Evolutionary conservation across 2,113 vertebrate genomes (phyloP), one percentile per base, ranked within the genome.

Genomic region (Sminthopsis crassicaudata): DNA sequence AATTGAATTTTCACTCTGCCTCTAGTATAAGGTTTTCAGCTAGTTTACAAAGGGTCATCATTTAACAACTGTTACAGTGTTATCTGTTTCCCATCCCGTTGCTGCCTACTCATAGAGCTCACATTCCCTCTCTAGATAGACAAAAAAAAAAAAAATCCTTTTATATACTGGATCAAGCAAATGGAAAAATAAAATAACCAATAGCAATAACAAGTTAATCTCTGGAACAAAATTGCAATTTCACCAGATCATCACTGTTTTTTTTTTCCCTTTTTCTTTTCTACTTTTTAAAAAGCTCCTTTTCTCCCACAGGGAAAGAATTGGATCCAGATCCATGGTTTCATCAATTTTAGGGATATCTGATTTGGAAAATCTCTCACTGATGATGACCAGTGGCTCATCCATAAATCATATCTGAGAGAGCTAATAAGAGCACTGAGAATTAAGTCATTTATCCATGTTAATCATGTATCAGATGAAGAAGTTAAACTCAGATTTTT

Each of bases 11-110:
- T 98, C 98, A 95, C 97, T 97, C 88, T 84, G 97, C 96, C 96
- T 98, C 98, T 98, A 97, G 95, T 97, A 96, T 97, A 96, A 95
- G 91, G 96, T 98, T 99, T 99, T 98, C 98, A 98, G 98, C 98
- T 98, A 97, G 96, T 98, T 99, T 98, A 99, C 98, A 98, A 97
- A 98, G 97, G 99, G 98, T 97, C 97, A 99, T 98, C 98, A 98
- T 99, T 99, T 98, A 98, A 98, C 98, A 98, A 98, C 97, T 98
- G 97, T 97, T 98, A 97, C 97, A 97, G 97, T 98, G 98, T 97
- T 98, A 94, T 96, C 95, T 95, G 60, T 96, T 96, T 97, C 93
- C 95, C 96, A 97, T 92, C 55, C 93, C 19, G 2, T 11, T 3
- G 42, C 53, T 52, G 42, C 57, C 53, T 0, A 57, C 91, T 95